Percentiles rank a stretch among this genome's conserved stretches.
These are phyloP conservation scores for Apostichopus parvimensis DNA, from an alignment of 35 echinoderm and acorn worm genomes.

Conservation along the genomic window DNA sequence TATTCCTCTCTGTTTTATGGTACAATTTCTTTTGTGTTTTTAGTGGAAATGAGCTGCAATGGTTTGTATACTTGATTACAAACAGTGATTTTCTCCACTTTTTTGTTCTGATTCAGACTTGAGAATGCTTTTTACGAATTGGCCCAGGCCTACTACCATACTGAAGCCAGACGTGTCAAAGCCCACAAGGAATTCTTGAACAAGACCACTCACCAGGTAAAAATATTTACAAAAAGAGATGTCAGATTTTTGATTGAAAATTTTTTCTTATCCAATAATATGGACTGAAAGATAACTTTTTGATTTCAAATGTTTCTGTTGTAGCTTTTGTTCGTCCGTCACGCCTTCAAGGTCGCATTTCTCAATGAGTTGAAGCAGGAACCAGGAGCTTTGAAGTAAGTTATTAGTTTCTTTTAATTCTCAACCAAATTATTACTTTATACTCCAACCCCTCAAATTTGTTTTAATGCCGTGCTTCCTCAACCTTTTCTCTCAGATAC, in stretches of 20 bases:
- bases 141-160: conserved; percentile 91
- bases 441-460: too few species aligned
- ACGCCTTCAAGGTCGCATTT: conserved; percentile 98
- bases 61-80: neutral
- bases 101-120: conserved; percentile 58
- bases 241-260: too few species aligned
- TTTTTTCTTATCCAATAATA: neutral
- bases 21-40: too few species aligned
- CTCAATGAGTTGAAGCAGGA: conserved; percentile 98
- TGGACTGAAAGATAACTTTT: neutral
- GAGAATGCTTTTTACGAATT: conserved; percentile 99
- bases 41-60: too few species aligned
- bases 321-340: conserved; percentile 93
- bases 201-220: conserved; percentile 95
- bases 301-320: neutral
- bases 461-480: too few species aligned
- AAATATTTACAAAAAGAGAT: neutral
- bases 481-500: too few species aligned
- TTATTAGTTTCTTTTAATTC: neutral
- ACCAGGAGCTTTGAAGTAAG: conserved; percentile 94
- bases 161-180: conserved; percentile 89
- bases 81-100: neutral
- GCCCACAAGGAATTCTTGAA: conserved; percentile 95
- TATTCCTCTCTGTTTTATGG: too few species aligned
- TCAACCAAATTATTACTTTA: too few species aligned